phyloP scores from a whole-genome alignment of 2,888 invertebrate genomes.

The Alviniconcha strummeri region DNA sequence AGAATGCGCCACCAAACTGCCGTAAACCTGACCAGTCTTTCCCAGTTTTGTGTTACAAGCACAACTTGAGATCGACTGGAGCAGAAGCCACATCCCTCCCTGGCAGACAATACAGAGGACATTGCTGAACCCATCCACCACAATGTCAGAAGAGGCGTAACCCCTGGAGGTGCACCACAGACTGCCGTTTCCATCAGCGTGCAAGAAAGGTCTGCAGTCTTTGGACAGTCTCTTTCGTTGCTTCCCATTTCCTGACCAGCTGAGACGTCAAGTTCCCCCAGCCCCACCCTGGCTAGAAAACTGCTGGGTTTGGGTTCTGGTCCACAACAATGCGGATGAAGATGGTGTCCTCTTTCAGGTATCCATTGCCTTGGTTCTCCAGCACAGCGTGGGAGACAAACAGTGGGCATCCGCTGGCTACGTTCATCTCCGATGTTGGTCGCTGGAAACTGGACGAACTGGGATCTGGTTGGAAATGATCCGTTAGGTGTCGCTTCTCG shows the following conservation, averaged over 20 bases:
- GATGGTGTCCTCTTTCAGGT: constrained; percentile 62
- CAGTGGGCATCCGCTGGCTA: constrained; percentile 66
- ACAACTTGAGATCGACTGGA: too few species aligned
- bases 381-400: constrained; percentile 60
- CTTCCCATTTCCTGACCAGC: neutral
- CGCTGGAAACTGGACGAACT: constrained; percentile 63
- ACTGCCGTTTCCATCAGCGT: too few species aligned
- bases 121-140: too few species aligned
- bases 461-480: constrained; percentile 68
- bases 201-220: neutral
- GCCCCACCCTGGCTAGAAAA: constrained; percentile 4
- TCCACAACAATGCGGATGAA: constrained; percentile 61
- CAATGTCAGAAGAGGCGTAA: too few species aligned
- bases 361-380: constrained; percentile 51
- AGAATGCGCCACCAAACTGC: too few species aligned
- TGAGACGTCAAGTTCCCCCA: neutral
- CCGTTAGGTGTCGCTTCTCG: constrained; percentile 54
- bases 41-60: too few species aligned
- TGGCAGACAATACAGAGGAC: too few species aligned
- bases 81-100: too few species aligned
- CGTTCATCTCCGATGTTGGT: constrained; percentile 66
- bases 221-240: neutral
- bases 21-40: too few species aligned
- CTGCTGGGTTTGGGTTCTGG: neutral
- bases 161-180: too few species aligned